These are phyloP conservation scores for Periplaneta americana DNA, from an alignment of 1,140 invertebrate genomes.

Conservation along the genomic window DNA sequence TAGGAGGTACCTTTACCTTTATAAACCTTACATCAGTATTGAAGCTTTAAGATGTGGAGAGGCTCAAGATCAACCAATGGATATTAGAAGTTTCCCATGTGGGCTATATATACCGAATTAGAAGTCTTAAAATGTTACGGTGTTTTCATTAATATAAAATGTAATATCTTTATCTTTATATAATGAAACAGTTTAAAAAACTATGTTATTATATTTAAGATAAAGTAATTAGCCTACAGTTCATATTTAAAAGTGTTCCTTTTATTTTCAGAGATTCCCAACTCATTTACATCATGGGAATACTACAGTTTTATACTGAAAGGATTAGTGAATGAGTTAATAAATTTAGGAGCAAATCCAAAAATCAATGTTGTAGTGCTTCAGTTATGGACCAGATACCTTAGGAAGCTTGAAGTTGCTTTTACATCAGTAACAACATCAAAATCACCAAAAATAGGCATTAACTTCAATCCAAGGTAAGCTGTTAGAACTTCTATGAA, in stretches of 20 bases:
- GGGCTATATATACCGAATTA: background rate
- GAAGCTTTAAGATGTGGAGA: too few relatives aligned
- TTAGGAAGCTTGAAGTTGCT: slow-evolving; percentile 51
- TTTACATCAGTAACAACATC: slow-evolving; percentile 43
- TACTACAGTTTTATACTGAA: slow-evolving; percentile 57
- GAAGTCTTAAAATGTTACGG: slow-evolving; percentile 11
- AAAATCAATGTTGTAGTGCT: slow-evolving; percentile 50
- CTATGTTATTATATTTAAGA: background rate
- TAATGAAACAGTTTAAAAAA: background rate
- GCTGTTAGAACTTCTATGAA: too few relatives aligned
- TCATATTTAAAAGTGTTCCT: slow-evolving; percentile 6
- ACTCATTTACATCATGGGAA: slow-evolving; percentile 56
- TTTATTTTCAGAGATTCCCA: slow-evolving; percentile 19
- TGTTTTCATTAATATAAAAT: background rate
- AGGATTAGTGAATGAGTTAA: slow-evolving; percentile 52
- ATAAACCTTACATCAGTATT: too few relatives aligned
- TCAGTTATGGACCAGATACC: slow-evolving; percentile 57
- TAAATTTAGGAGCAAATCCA: slow-evolving; percentile 46
- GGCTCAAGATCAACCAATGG: too few relatives aligned
- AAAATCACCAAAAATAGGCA: slow-evolving; percentile 45
- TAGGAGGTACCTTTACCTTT: too few relatives aligned
- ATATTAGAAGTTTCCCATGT: too few relatives aligned
- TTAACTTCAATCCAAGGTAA: slow-evolving; percentile 42
- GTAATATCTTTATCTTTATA: background rate
- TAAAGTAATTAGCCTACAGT: background rate